These are phyloP conservation scores for Euura saliciscinereae DNA, from an alignment of 1,140 invertebrate genomes.

Conservation along the genomic window DNA sequence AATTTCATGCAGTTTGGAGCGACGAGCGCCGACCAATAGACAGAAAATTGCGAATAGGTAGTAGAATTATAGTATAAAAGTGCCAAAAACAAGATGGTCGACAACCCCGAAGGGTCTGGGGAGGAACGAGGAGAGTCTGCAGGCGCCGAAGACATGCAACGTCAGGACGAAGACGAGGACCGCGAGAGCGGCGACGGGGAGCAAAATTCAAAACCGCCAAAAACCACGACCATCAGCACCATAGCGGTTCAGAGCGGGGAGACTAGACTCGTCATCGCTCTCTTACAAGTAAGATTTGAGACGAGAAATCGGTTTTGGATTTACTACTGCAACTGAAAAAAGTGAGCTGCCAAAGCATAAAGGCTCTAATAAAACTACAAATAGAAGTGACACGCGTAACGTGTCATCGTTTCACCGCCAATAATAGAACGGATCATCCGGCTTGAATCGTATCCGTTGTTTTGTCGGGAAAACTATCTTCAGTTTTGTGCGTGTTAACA, in stretches of 20 bases:
- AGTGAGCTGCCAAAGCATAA: too few species aligned
- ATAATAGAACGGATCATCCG: neutral
- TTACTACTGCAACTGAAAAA: too few species aligned
- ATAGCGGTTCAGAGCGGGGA: constrained; percentile 88
- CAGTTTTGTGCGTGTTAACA: too few species aligned
- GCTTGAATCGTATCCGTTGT: too few species aligned
- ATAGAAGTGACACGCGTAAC: neutral
- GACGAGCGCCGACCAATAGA: too few species aligned
- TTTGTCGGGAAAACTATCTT: too few species aligned
- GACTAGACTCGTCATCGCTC: constrained; percentile 86
- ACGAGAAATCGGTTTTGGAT: too few species aligned
- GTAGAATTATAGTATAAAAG: neutral
- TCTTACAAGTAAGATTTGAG: constrained; percentile 79
- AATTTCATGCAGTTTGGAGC: too few species aligned
- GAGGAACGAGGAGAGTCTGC: neutral
- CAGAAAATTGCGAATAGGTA: too few species aligned
- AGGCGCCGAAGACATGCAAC: neutral
- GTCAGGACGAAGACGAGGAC: neutral
- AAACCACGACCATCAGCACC: constrained; percentile 87
- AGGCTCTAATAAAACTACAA: neutral
- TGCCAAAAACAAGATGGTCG: neutral
- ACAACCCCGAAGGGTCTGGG: neutral
- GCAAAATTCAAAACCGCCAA: constrained; percentile 19
- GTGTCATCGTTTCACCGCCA: neutral
- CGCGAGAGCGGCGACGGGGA: neutral